Evolutionary conservation across 2,797 vertebrate species (phyloP).

Genomic region (Microhierax caerulescens): DNA sequence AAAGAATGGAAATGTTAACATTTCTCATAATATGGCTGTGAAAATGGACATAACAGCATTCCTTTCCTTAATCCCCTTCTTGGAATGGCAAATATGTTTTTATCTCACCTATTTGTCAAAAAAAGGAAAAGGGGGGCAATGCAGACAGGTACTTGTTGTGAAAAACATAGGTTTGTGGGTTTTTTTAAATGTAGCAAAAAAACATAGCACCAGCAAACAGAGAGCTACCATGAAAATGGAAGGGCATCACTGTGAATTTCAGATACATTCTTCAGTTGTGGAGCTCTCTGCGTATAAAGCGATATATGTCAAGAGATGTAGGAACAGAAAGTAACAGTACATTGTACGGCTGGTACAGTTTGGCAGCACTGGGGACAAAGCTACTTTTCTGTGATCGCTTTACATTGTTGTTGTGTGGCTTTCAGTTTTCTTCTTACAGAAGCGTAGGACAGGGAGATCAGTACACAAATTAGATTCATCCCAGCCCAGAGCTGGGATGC

Average conservation of each 20-base stretch:
- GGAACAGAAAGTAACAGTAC: background rate
- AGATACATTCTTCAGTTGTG: background rate
- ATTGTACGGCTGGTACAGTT: background rate
- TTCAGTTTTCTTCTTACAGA: background rate
- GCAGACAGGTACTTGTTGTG: background rate
- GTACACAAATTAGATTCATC: background rate
- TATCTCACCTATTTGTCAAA: background rate
- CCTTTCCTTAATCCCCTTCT: background rate
- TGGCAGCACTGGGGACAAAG: background rate
- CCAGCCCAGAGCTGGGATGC: fast-evolving
- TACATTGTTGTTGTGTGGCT: background rate
- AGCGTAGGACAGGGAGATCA: background rate
- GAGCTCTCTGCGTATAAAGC: background rate
- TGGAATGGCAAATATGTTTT: background rate
- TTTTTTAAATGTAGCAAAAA: background rate
- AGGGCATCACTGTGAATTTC: background rate
- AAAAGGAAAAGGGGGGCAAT: background rate
- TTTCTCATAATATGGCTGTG: background rate
- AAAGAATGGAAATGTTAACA: background rate
- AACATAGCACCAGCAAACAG: background rate
- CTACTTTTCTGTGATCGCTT: background rate
- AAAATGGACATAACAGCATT: background rate
- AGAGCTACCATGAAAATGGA: background rate
- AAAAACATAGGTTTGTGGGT: background rate
- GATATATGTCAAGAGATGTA: background rate